phyloP scores from a whole-genome alignment of 2,888 invertebrate genomes.

The Rhingia campestris region DNA sequence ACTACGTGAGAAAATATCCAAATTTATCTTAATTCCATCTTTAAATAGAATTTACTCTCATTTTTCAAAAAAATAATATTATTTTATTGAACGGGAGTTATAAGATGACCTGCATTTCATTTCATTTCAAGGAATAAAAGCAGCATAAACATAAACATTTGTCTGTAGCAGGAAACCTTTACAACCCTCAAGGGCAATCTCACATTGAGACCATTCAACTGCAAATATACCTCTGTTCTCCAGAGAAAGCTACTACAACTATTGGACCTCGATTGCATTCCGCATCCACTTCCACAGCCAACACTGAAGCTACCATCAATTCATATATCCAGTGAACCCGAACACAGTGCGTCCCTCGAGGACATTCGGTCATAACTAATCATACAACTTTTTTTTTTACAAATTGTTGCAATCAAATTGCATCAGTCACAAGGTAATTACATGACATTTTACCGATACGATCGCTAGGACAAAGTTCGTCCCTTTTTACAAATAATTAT shows the following conservation, averaged over 20 bases:
- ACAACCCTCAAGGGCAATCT: too few species aligned
- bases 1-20: too few species aligned
- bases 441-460: conserved; percentile 64
- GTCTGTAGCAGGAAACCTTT: too few species aligned
- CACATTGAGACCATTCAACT: too few species aligned
- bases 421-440: conserved; percentile 68
- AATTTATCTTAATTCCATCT: too few species aligned
- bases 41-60: too few species aligned
- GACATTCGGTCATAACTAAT: conserved; percentile 77
- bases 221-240: too few species aligned
- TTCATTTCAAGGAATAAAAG: too few species aligned
- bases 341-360: conserved; percentile 4
- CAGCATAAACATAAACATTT: too few species aligned
- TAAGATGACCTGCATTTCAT: too few species aligned
- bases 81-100: too few species aligned
- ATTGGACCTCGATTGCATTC: background rate
- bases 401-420: conserved; percentile 54
- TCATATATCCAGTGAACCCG: background rate
- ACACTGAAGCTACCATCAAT: background rate
- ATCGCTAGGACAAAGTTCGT: conserved; percentile 53
- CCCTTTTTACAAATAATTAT: conserved; percentile 65
- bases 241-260: background rate
- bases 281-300: background rate
- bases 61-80: too few species aligned
- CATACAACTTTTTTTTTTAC: conserved; percentile 19